Base-by-base conservation (phyloP, 2,113 vertebrate genomes). In the Bambusicola thoracicus region DNA sequence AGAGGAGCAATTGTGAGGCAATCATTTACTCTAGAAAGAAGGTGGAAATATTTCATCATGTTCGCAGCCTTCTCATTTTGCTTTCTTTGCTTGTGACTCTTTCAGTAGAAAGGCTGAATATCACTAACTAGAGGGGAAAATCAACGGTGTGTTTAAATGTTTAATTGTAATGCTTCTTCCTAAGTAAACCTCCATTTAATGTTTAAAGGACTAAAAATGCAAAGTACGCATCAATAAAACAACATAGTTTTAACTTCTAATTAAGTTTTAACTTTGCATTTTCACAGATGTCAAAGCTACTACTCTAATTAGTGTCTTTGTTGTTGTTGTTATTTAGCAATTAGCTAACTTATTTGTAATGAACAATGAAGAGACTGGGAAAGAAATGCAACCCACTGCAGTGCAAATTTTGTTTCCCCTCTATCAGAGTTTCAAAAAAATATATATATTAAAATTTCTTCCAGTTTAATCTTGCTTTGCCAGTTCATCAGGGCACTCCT, bases 131-230 rank as follows among this genome's bases (percentile, higher is more conserved):
- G 61, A 76, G 80, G 69, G 84, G 86, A 94, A 95, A 91, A 97
- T 94, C 81, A 95, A 73, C 66, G 32, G 43, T 40, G 48, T 85
- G 36, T 87, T 95, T 96, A 94, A 95, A 92, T 96, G 85, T 95
- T 97, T 91, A 66, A 95, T 97, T 90, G 82, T 96, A 84, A 91
- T 85, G 81, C 84, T 74, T 55, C 86, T 90, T 92, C 58, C 67
- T 85, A 94, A 95, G 73, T 70, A 95, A 96, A 92, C 36, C 66
- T 88, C 69, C 93, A 92, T 94, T 94, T 95, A 96, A 96, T 96
- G 96, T 97, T 97, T 97, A 95, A 95, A 95, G 87, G 94, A 62
- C 83, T 92, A 77, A 92, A 91, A 96, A 96, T 93, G 83, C 69
- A 85, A 95, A 86, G 88, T 87, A 94, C 10, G 0, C 95, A 97